Conservation (phyloP, 2,113 vertebrate species). For the Erinaceus europaeus region DNA sequence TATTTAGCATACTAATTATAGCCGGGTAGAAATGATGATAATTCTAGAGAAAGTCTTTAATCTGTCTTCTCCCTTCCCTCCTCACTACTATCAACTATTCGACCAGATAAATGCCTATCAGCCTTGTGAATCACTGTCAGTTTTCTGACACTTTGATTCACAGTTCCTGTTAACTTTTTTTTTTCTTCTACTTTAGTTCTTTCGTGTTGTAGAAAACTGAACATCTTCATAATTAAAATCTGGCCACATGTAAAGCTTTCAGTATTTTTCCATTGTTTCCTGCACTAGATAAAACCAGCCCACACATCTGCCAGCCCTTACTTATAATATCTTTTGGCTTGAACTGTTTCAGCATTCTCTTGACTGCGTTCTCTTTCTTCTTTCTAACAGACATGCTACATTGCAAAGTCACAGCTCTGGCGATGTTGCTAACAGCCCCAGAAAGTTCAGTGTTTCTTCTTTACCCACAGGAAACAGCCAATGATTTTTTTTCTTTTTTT, state of each 20-base stretch:
- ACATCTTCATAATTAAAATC: constrained; percentile 28
- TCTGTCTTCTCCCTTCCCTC: not conserved
- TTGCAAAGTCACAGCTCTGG: not conserved
- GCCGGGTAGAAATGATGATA: not conserved
- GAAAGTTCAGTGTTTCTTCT: not conserved
- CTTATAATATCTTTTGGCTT: not conserved
- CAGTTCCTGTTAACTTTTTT: not conserved
- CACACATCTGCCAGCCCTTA: not conserved
- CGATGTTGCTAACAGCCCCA: not conserved
- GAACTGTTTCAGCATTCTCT: not conserved
- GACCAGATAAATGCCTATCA: not conserved
- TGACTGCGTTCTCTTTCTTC: not conserved
- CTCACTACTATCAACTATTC: not conserved
- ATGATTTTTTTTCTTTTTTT: no score
- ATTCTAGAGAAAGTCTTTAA: not conserved
- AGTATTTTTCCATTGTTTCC: not conserved
- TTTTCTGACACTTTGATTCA: not conserved
- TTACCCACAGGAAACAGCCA: not conserved
- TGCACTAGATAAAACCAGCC: not conserved
- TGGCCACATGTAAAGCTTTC: not conserved
- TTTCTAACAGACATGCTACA: not conserved
- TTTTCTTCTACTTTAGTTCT: not conserved
- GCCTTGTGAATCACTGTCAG: no score
- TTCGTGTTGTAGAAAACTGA: not conserved
- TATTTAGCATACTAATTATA: not conserved